These are phyloP conservation scores for Mystacornis crossleyi DNA, from an alignment of 2,113 vertebrate species.

Conservation along the genomic window DNA sequence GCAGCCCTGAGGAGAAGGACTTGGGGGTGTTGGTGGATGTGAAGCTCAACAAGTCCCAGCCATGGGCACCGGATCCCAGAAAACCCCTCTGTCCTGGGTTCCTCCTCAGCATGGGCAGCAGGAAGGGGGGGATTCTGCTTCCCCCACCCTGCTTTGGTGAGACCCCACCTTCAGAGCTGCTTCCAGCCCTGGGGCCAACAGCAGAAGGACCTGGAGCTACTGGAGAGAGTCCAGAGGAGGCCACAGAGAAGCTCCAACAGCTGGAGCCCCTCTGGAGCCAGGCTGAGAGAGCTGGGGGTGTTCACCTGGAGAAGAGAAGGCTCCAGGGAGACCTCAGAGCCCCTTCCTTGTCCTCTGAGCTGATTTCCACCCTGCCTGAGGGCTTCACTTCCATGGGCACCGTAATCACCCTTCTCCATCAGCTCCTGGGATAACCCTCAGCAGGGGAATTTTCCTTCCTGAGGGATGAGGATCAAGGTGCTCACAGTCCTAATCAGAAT, in stretches of 20 bases:
- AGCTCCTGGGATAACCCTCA: neutral
- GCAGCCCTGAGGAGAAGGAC: neutral
- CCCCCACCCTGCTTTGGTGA: neutral
- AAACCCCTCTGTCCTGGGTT: rapidly evolving
- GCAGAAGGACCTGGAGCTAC: neutral
- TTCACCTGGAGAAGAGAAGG: neutral
- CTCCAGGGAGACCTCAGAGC: neutral
- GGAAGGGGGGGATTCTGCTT: neutral
- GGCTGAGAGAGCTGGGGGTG: neutral
- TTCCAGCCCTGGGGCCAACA: neutral
- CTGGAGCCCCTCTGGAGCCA: neutral
- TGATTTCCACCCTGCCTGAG: rapidly evolving
- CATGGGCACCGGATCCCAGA: rapidly evolving
- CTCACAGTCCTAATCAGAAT: neutral
- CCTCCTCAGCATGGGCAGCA: neutral
- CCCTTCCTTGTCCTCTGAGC: neutral
- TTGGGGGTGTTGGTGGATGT: neutral
- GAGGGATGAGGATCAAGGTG: rapidly evolving
- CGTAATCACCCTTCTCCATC: neutral
- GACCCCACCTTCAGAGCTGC: neutral
- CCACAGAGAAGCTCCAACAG: neutral
- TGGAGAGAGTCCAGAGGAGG: neutral
- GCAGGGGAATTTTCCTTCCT: neutral
- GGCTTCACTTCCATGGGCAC: rapidly evolving
- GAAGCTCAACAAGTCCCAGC: neutral